These are phyloP conservation scores for Parazoanthus swiftii DNA, from an alignment of 92 coral and sea anemone genomes.

Conservation along the genomic window DNA sequence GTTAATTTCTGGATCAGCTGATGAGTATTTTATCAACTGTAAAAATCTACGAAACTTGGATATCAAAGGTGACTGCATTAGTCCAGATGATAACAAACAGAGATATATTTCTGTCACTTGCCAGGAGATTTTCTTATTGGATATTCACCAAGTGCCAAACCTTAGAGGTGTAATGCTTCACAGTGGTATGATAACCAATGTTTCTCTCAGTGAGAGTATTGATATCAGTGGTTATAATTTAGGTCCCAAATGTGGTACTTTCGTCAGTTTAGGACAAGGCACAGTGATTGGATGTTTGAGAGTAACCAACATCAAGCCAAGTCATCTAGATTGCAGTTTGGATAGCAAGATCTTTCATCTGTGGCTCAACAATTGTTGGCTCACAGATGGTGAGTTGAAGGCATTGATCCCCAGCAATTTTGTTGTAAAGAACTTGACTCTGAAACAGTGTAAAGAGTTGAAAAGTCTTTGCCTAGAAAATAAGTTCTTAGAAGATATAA, in stretches of 20 bases:
- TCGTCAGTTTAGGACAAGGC: slow-evolving; percentile 36
- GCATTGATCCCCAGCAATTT: slow-evolving; percentile 33
- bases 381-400: slow-evolving; percentile 36
- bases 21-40: slow-evolving; percentile 32
- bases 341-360: slow-evolving; percentile 38
- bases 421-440: slow-evolving; percentile 30
- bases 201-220: slow-evolving; percentile 46
- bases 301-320: slow-evolving; percentile 45
- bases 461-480: slow-evolving; percentile 4
- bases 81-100: slow-evolving; percentile 25
- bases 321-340: slow-evolving; percentile 2
- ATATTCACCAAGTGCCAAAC: slow-evolving; percentile 46
- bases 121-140: slow-evolving; percentile 37
- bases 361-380: slow-evolving; percentile 19
- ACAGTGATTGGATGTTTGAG: slow-evolving; percentile 42
- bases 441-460: slow-evolving; percentile 5
- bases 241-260: background rate
- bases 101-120: slow-evolving; percentile 29
- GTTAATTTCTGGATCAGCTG: slow-evolving; percentile 45
- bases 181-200: slow-evolving; percentile 28
- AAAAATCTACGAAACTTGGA: slow-evolving; percentile 44
- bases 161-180: slow-evolving; percentile 37
- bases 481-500: slow-evolving; percentile 38
- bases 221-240: background rate
- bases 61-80: slow-evolving; percentile 54